A percentile compares a stretch with the other conserved stretches of the same genome.
phyloP scores from a whole-genome alignment of 1,140 invertebrate genomes.

The Centruroides sculpturatus region DNA sequence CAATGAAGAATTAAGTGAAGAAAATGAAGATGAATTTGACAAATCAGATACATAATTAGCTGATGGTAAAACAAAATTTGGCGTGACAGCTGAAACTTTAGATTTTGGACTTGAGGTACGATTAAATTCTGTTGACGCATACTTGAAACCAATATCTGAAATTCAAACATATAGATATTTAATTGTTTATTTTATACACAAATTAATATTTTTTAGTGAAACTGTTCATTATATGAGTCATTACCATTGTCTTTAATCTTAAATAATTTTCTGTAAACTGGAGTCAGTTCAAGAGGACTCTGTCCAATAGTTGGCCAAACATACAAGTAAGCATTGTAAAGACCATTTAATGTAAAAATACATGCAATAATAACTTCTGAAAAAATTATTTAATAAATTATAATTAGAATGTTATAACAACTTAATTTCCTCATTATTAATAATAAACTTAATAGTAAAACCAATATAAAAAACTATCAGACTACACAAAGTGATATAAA shows the following conservation, averaged over 20 bases:
- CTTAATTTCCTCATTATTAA: too few species aligned
- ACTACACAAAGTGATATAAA: too few species aligned
- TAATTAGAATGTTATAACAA: too few species aligned
- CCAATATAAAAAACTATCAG: too few species aligned
- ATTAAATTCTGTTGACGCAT: not conserved
- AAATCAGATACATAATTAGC: conserved; percentile 1
- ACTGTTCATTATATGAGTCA: conserved; percentile 9
- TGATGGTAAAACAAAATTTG: not conserved
- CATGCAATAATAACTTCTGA: not conserved
- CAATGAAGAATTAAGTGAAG: not conserved
- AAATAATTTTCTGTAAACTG: conserved; percentile 10
- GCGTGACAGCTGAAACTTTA: not conserved
- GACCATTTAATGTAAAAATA: not conserved
- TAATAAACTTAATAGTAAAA: too few species aligned
- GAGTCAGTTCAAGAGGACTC: conserved; percentile 7
- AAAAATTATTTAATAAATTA: too few species aligned
- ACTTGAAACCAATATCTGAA: not conserved
- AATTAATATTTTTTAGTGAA: not conserved
- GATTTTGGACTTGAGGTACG: not conserved
- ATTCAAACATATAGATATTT: too few species aligned
- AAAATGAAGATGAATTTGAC: not conserved
- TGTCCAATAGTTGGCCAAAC: conserved; percentile 4
- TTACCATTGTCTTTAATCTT: conserved; percentile 13
- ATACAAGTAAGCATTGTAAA: not conserved
- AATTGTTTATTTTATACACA: not conserved